A percentile compares a stretch with the other conserved stretches of the same genome.
These are phyloP conservation scores for Pachypeltis micranthus DNA, from an alignment of 1,140 invertebrate genomes.

Conservation along the genomic window DNA sequence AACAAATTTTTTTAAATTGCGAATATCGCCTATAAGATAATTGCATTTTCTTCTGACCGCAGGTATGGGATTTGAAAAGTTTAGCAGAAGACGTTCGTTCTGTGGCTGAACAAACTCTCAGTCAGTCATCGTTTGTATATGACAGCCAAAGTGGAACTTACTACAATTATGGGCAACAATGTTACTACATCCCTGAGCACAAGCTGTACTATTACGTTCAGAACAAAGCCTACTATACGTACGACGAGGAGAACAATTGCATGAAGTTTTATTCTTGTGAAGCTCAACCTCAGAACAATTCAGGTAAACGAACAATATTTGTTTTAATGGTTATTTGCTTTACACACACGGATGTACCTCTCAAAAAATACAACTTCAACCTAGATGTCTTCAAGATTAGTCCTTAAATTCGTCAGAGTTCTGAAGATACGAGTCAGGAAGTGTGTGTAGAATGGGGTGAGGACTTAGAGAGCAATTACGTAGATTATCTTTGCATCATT, in stretches of 20 bases:
- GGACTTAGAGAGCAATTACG: no score
- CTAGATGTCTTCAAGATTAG: background rate
- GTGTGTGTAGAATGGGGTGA: background rate
- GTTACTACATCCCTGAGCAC: conserved; percentile 12
- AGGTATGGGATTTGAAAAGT: background rate
- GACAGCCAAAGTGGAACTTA: background rate
- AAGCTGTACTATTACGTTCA: conserved; percentile 16
- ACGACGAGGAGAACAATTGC: conserved; percentile 10
- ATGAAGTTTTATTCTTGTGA: conserved; percentile 12
- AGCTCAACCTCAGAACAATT: background rate
- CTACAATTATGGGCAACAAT: conserved; percentile 6
- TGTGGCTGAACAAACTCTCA: background rate
- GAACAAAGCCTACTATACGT: conserved; percentile 13
- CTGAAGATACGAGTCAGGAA: background rate
- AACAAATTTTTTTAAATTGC: no score
- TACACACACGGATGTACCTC: background rate
- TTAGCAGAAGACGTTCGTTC: background rate
- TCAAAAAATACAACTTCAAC: background rate
- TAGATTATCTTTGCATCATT: no score
- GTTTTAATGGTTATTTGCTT: background rate
- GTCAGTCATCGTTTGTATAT: background rate
- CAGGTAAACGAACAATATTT: background rate
- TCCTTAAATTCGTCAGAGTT: background rate
- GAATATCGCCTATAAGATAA: no score
- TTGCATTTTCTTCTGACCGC: no score